Conservation (phyloP, 2,797 vertebrate species). For the Esox masquinongy region DNA sequence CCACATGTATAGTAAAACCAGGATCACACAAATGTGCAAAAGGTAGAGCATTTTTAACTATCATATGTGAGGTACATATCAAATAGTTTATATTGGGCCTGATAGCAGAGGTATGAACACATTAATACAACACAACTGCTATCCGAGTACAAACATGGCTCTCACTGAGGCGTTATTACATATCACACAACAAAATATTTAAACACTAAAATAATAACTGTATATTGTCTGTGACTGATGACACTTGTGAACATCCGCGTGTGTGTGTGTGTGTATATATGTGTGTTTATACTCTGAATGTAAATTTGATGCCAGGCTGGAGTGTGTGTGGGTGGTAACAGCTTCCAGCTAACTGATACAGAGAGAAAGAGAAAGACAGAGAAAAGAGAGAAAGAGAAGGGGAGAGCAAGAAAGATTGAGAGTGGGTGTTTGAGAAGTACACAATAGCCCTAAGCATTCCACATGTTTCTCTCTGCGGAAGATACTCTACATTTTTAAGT, state of each 20-base stretch:
- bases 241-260: conserved; percentile 39
- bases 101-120: background rate
- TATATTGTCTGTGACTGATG: conserved; percentile 44
- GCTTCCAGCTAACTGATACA: conserved; percentile 74
- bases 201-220: background rate
- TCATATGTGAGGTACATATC: background rate
- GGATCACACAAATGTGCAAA: background rate
- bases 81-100: background rate
- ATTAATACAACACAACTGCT: background rate
- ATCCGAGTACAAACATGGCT: background rate
- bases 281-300: conserved; percentile 65
- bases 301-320: conserved; percentile 72
- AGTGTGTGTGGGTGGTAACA: conserved; percentile 71
- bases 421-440: conserved; percentile 19
- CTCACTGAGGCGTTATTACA: conserved; percentile 13
- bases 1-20: background rate
- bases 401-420: conserved; percentile 9
- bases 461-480: background rate
- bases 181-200: conserved; percentile 52
- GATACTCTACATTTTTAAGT: background rate
- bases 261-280: conserved; percentile 44
- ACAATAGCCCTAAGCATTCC: conserved; percentile 19
- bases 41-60: background rate
- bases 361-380: conserved; percentile 63
- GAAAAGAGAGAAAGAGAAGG: background rate